Percentiles rank a stretch among this genome's conserved stretches.
phyloP scores from a whole-genome alignment of 2,797 vertebrate genomes.

The Oceanodroma leucorhoa region DNA sequence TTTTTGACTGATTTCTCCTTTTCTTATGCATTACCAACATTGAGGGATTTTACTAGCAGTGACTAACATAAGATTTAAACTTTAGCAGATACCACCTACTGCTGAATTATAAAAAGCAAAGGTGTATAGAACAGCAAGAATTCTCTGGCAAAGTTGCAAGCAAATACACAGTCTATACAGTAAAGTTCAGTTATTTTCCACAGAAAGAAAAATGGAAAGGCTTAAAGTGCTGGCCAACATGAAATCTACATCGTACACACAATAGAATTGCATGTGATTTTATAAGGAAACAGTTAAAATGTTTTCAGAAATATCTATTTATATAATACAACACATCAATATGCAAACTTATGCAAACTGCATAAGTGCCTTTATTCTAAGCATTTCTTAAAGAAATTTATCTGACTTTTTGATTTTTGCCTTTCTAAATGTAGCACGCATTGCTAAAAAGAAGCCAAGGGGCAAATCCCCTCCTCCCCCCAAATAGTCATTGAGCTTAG shows the following conservation, averaged over 20 bases:
- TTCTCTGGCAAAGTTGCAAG: neutral
- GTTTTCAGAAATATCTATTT: neutral
- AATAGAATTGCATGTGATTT: neutral
- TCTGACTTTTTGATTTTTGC: neutral
- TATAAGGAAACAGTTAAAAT: neutral
- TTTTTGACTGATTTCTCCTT: neutral
- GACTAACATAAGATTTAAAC: slow-evolving; percentile 7
- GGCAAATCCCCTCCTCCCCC: neutral
- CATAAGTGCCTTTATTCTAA: neutral
- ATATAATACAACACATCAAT: neutral
- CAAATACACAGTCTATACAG: neutral
- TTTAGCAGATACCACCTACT: slow-evolving; percentile 52
- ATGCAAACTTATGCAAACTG: neutral
- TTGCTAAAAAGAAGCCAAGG: neutral
- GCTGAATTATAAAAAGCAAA: slow-evolving; percentile 50
- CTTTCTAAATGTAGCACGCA: neutral
- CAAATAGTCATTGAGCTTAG: neutral
- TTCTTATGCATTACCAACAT: neutral
- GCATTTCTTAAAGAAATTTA: neutral
- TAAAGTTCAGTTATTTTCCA: neutral
- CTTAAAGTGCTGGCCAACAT: neutral
- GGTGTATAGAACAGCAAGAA: slow-evolving; percentile 24
- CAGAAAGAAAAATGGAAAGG: neutral
- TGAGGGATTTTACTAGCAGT: neutral
- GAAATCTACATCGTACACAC: neutral